Conservation (phyloP, 2,113 vertebrate genomes). For the Gallinago media region DNA sequence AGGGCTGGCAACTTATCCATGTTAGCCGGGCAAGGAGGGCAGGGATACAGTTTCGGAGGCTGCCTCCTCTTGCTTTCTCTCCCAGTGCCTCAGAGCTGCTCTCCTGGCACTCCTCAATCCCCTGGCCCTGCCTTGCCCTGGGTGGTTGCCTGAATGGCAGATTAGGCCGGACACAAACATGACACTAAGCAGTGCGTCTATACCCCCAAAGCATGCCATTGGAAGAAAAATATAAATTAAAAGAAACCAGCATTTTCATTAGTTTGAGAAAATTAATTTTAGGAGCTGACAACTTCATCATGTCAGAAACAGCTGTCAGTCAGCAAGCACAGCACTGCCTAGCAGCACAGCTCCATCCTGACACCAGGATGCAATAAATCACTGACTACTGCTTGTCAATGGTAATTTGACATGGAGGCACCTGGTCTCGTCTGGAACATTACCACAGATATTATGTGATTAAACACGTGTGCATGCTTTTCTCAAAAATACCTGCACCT, state of each 20-base stretch:
- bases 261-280: neutral
- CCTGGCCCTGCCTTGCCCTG: neutral
- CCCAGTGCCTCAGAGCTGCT: neutral
- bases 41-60: neutral
- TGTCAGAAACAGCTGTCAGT: neutral
- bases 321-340: neutral
- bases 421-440: neutral
- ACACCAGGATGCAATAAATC: neutral
- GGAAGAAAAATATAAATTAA: neutral
- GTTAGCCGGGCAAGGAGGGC: neutral
- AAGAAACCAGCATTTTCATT: neutral
- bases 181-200: neutral
- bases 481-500: neutral
- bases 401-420: constrained; percentile 12
- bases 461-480: neutral
- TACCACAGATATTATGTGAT: neutral
- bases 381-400: neutral
- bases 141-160: neutral
- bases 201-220: neutral
- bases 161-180: neutral
- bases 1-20: neutral
- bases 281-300: neutral
- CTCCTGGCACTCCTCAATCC: neutral
- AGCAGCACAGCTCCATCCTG: neutral
- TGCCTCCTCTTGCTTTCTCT: neutral